phyloP scores from a whole-genome alignment of 2,888 invertebrate genomes.

The Philopedon plagiatum region DNA sequence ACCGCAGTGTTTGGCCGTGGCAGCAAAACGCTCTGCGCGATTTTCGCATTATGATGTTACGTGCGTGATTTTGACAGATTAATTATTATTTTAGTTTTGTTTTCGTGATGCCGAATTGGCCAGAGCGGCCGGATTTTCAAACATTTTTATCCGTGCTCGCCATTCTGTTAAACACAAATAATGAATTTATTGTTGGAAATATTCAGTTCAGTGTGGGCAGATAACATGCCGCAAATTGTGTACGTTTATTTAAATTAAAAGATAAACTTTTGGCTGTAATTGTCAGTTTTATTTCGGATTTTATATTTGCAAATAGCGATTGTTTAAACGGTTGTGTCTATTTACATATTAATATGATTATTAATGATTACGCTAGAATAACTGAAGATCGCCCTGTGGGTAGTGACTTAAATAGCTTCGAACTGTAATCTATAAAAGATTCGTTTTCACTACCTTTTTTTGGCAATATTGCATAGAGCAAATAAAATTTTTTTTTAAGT shows the following conservation, averaged over 20 bases:
- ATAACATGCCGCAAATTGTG: slow-evolving; percentile 48
- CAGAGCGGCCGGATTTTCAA: slow-evolving; percentile 31
- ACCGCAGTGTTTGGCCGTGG: slow-evolving; percentile 46
- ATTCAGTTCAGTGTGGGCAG: slow-evolving; percentile 40
- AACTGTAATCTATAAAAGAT: no score
- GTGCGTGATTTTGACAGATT: slow-evolving; percentile 67
- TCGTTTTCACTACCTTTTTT: no score
- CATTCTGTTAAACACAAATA: slow-evolving; percentile 49
- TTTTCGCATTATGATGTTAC: slow-evolving; percentile 64
- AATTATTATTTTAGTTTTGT: slow-evolving; percentile 64
- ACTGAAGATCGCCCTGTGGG: no score
- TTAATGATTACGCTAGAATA: no score
- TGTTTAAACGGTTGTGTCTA: background rate
- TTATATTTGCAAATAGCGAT: slow-evolving; percentile 6
- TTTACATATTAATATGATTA: no score
- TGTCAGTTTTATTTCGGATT: slow-evolving; percentile 31
- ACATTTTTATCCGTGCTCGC: slow-evolving; percentile 50
- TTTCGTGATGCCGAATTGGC: slow-evolving; percentile 47
- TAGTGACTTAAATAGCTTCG: no score
- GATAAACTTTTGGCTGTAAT: slow-evolving; percentile 33
- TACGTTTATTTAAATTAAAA: slow-evolving; percentile 38
- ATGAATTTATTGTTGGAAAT: slow-evolving; percentile 47
- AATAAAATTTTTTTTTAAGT: no score
- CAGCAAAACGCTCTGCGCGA: slow-evolving; percentile 49
- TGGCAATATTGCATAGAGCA: no score